Conservation (phyloP, 2,888 invertebrate genomes). For the Atrina japonica region DNA sequence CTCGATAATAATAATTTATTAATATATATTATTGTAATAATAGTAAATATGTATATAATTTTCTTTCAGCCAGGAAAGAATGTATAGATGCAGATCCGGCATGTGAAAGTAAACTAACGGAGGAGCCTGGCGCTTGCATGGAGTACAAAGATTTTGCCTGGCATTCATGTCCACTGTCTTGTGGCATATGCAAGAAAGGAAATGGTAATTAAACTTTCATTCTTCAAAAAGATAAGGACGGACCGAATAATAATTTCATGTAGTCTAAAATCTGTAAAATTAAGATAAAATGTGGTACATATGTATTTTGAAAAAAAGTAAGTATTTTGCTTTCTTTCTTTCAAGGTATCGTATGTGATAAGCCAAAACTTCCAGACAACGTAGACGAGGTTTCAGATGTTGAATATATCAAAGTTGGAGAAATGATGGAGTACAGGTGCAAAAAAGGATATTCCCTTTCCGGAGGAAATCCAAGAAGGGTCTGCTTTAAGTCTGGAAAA, state of each 20-base stretch:
- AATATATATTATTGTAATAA: constrained; percentile 1
- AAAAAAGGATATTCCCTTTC: constrained; percentile 3
- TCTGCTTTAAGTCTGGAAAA: constrained; percentile 14
- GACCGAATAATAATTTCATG: too few species aligned
- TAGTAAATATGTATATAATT: neutral
- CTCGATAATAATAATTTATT: neutral
- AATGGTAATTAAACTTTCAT: too few species aligned
- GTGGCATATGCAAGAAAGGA: constrained; percentile 15
- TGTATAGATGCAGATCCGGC: constrained; percentile 27
- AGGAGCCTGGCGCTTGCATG: constrained; percentile 30
- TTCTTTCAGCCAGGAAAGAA: constrained; percentile 10
- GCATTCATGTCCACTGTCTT: constrained; percentile 32
- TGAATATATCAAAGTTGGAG: constrained; percentile 3
- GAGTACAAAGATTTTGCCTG: constrained; percentile 30
- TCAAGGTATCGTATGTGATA: constrained; percentile 6
- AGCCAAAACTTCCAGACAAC: constrained; percentile 9
- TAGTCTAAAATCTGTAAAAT: too few species aligned
- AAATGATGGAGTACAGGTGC: constrained; percentile 33
- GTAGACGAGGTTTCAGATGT: neutral
- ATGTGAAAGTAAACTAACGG: constrained; percentile 17
- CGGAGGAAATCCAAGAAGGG: constrained; percentile 19
- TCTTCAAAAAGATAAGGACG: too few species aligned
- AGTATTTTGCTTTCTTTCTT: neutral
- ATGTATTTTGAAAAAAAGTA: too few species aligned
- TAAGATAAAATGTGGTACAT: too few species aligned